Base-by-base conservation (phyloP, 2,888 invertebrate species). In the Bombyx huttoni region DNA sequence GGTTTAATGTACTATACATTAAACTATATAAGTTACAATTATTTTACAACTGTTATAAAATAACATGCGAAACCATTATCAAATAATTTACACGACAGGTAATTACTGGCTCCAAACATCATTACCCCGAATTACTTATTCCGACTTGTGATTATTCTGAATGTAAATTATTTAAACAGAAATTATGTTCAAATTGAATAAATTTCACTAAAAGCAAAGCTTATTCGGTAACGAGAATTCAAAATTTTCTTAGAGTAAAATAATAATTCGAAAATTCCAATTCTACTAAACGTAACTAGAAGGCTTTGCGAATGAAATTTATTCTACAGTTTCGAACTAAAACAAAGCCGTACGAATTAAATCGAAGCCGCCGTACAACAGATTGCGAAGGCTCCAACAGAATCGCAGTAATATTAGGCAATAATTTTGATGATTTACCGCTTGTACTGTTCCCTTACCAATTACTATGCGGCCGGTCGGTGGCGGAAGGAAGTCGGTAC, bases 391-490 rank as follows among this genome's bases (percentile, higher is more conserved):
- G 75, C 72, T 64, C 55, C 63, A 63, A 63, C 68, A 59, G 73
- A 77, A 77, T 72, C 70, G 71, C 68, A 68, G 79, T 80, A 79
- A 79, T 81, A 85, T 81, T 78, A 83, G 80, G 82, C 75, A 86
- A 82, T 85, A 85, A 87, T 87, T 86, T 82, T 70, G 79, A 80
- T 86, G 87, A 87, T 88, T 87, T 86, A 88, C 73, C 68, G 71
- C 66, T 67, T 61, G 67, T 65, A 59, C 70, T 73, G 75, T 79
- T 76, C 77, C 74, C 71, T 61, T 69, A 71, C 79, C 83, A 81
- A 86, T 88, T 88, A 85, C 84, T 81, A 77, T 82, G 79, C 82
- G 82, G 80, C 61, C 75, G 74, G 78, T 71, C 72, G 78, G 69
- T 72, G 65, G 67, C 78, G 84, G 85, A 85, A 86, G 86, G 86